A percentile compares a stretch with the other conserved stretches of the same genome.
Evolutionary conservation across 2,888 invertebrate species (phyloP).

Genomic region (Endotricha flammealis): DNA sequence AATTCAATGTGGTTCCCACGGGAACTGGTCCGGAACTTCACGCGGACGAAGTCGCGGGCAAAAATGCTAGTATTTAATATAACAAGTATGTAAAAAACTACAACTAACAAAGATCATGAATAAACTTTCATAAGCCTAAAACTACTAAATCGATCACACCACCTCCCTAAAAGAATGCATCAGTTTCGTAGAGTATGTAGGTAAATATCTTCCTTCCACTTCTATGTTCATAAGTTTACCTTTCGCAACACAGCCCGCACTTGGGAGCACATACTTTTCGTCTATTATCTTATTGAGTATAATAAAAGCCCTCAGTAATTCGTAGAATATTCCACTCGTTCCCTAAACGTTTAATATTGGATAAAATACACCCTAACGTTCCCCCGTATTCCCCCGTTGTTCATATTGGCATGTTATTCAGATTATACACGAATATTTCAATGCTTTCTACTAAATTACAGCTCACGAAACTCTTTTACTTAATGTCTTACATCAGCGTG

Average conservation of each 20-base stretch:
- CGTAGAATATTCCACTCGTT: slow-evolving; percentile 67
- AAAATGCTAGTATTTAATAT: too few relatives aligned
- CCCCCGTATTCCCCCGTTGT: slow-evolving; percentile 71
- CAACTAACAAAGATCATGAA: too few relatives aligned
- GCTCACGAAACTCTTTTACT: slow-evolving; percentile 72
- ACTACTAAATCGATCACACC: too few relatives aligned
- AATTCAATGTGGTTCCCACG: too few relatives aligned
- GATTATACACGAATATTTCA: slow-evolving; percentile 79
- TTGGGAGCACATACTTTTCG: slow-evolving; percentile 39
- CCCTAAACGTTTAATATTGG: slow-evolving; percentile 75
- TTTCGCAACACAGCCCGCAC: slow-evolving; percentile 14
- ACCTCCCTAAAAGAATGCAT: too few relatives aligned
- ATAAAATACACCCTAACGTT: slow-evolving; percentile 72
- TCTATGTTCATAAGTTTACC: too few relatives aligned
- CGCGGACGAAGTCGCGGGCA: too few relatives aligned
- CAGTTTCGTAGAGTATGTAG: slow-evolving; percentile 2
- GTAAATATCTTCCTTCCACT: too few relatives aligned
- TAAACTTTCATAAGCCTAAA: too few relatives aligned
- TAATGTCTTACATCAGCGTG: slow-evolving; percentile 54
- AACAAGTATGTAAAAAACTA: too few relatives aligned
- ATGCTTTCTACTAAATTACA: slow-evolving; percentile 78
- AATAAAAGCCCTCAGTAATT: slow-evolving; percentile 64
- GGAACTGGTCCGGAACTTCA: too few relatives aligned
- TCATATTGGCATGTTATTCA: slow-evolving; percentile 78
- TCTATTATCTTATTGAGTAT: slow-evolving; percentile 66